Conservation (phyloP, 2,113 vertebrate genomes). For the Reinhardtius hippoglossoides region DNA sequence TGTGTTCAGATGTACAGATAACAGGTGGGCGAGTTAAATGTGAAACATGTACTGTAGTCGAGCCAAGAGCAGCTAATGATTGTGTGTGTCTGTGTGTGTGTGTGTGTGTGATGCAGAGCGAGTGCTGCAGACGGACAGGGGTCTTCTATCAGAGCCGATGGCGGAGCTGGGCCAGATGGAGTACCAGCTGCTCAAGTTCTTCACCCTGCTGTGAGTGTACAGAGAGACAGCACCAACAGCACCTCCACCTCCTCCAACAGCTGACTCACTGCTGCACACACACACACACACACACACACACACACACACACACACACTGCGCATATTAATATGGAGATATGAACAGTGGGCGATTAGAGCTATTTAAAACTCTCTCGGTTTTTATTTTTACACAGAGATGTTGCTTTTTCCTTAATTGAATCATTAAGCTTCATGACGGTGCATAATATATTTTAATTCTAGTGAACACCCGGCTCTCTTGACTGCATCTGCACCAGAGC, state of each 20-base stretch:
- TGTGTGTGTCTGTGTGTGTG: slow-evolving; percentile 35
- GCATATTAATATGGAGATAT: slow-evolving; percentile 8
- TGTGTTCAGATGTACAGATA: slow-evolving; percentile 4
- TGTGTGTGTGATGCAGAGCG: slow-evolving; percentile 78
- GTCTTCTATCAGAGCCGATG: slow-evolving; percentile 82
- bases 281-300: slow-evolving; percentile 20
- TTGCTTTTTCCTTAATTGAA: not conserved
- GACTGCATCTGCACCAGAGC: not conserved
- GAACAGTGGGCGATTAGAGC: slow-evolving; percentile 37
- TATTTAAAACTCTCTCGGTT: slow-evolving; percentile 15
- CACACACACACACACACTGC: slow-evolving; percentile 29
- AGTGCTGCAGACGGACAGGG: slow-evolving; percentile 84
- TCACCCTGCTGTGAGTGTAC: slow-evolving; percentile 91
- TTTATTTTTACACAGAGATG: not conserved
- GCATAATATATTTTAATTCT: not conserved
- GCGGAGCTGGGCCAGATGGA: slow-evolving; percentile 88
- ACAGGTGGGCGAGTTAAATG: slow-evolving; percentile 27
- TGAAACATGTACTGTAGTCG: slow-evolving; percentile 15
- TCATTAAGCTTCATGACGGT: not conserved
- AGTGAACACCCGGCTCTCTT: not conserved
- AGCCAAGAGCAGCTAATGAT: slow-evolving; percentile 18
- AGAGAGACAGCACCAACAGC: slow-evolving; percentile 36
- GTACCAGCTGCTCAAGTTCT: slow-evolving; percentile 92
- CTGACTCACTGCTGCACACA: slow-evolving; percentile 47
- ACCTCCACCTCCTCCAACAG: slow-evolving; percentile 44